Evolutionary conservation across 1,140 invertebrate genomes (phyloP).

Genomic region (Aplysia californica): DNA sequence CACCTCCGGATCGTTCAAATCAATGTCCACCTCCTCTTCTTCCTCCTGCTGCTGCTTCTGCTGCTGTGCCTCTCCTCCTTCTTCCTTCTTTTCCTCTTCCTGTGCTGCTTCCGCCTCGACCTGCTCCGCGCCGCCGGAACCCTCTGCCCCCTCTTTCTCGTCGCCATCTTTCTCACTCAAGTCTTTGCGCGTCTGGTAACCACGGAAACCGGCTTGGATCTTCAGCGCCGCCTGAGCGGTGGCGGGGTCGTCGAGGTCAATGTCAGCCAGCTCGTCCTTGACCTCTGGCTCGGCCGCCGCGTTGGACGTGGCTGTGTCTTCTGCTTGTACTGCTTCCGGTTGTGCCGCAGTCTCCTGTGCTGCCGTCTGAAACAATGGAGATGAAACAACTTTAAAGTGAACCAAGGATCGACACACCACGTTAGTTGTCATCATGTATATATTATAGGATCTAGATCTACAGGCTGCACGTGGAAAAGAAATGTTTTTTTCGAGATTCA

Average conservation of each 20-base stretch:
- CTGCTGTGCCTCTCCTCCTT: no score
- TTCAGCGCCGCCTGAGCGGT: slow-evolving; percentile 50
- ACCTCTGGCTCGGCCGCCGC: neutral
- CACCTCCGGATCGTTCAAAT: slow-evolving; percentile 75
- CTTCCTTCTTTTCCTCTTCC: no score
- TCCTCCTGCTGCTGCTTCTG: no score
- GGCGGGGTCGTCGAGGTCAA: slow-evolving; percentile 48
- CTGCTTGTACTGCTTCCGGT: neutral
- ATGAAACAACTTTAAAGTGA: no score
- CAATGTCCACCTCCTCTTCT: slow-evolving; percentile 47
- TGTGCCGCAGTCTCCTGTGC: no score
- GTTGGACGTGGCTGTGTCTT: neutral
- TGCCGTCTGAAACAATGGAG: no score
- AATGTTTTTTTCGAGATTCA: no score
- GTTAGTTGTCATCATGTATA: no score
- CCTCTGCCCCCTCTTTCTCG: neutral
- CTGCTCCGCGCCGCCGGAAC: neutral
- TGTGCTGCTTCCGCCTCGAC: neutral
- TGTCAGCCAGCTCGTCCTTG: slow-evolving; percentile 40
- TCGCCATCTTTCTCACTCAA: slow-evolving; percentile 14
- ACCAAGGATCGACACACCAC: no score
- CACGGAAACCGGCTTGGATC: slow-evolving; percentile 57
- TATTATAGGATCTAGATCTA: no score
- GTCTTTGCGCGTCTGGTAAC: slow-evolving; percentile 43
- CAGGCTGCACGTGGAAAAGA: no score